Evolutionary conservation across 2,113 vertebrate genomes (phyloP).

Genomic region (Tringa solitaria): DNA sequence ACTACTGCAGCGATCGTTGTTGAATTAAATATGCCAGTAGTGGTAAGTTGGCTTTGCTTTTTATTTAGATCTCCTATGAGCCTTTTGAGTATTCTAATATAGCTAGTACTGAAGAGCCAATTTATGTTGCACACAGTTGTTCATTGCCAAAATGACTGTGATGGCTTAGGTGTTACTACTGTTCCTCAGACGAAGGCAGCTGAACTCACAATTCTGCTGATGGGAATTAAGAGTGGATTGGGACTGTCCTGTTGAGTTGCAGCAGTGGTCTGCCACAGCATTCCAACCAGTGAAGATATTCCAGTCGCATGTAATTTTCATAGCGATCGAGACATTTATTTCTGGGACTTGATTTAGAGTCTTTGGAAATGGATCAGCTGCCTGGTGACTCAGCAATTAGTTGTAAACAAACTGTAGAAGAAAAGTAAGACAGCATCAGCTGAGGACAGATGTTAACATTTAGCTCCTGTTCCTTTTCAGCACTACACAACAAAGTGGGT

Average conservation of each 20-base stretch:
- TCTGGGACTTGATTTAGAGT: not conserved
- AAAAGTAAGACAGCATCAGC: not conserved
- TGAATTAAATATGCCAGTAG: not conserved
- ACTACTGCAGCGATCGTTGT: not conserved
- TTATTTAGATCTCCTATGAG: not conserved
- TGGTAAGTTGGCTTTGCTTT: not conserved
- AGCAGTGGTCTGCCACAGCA: not conserved
- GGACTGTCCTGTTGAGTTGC: not conserved
- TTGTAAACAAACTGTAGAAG: slow-evolving; percentile 54
- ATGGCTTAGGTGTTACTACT: not conserved
- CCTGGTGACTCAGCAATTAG: slow-evolving; percentile 60
- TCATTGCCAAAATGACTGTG: not conserved
- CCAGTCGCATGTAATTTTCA: not conserved
- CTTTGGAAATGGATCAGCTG: slow-evolving; percentile 31
- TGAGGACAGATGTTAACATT: slow-evolving; percentile 12
- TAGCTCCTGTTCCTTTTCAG: not conserved
- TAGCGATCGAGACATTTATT: not conserved
- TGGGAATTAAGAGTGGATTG: not conserved
- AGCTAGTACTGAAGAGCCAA: not conserved
- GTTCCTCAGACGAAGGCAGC: not conserved
- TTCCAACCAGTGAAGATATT: not conserved
- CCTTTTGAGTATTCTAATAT: not conserved
- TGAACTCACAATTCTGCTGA: not conserved
- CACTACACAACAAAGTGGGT: not conserved
- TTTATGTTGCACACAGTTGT: not conserved